Conservation (phyloP, 2,113 vertebrate genomes). For the Podilymbus podiceps region DNA sequence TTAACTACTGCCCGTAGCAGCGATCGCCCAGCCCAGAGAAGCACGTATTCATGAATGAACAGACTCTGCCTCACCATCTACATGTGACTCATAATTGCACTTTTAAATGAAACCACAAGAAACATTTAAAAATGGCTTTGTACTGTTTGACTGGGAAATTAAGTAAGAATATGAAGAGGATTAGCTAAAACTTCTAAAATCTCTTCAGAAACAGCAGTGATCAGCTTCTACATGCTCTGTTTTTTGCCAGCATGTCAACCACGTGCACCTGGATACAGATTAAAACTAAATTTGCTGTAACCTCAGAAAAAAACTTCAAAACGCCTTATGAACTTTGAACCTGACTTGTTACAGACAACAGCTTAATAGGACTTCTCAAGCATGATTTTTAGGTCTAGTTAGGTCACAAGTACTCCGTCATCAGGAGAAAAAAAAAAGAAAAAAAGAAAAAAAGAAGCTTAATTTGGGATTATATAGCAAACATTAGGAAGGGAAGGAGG, state of each 20-base stretch:
- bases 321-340: not conserved
- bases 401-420: not conserved
- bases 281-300: not conserved
- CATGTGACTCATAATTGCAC: not conserved
- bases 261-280: rapidly evolving
- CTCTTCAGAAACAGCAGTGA: not conserved
- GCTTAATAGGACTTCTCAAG: not conserved
- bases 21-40: not conserved
- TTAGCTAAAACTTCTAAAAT: not conserved
- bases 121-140: not conserved
- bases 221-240: rapidly evolving
- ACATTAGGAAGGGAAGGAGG: not conserved
- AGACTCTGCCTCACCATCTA: not conserved
- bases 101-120: not conserved
- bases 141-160: not conserved
- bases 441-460: not conserved
- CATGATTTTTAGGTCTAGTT: rapidly evolving
- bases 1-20: rapidly evolving
- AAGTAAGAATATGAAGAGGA: not conserved
- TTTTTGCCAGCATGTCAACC: not conserved
- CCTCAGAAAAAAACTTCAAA: not conserved
- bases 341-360: not conserved
- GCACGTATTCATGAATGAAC: not conserved
- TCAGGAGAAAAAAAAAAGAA: not conserved
- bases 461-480: not conserved